Evolutionary conservation across 2,797 vertebrate species (phyloP).

Genomic region (Darevskia nairensis): DNA sequence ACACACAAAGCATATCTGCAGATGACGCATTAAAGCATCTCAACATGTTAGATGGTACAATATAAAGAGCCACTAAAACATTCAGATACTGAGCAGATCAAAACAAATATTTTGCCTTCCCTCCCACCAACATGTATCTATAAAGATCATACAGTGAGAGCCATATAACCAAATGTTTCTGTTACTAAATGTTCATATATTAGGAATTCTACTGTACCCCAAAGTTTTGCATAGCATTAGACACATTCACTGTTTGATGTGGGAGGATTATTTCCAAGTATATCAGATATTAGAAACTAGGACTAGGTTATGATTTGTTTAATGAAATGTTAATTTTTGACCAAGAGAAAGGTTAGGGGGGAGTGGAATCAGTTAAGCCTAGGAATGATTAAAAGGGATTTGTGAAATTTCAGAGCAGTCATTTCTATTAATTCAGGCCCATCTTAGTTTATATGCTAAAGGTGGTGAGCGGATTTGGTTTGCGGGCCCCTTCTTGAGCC

Average conservation of each 20-base stretch:
- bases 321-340: constrained; percentile 75
- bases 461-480: background rate
- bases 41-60: background rate
- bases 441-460: constrained; percentile 65
- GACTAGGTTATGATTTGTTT: constrained; percentile 72
- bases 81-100: background rate
- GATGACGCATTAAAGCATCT: background rate
- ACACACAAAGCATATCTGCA: too few species aligned
- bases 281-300: constrained; percentile 67
- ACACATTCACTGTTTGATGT: constrained; percentile 68
- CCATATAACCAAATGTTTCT: background rate
- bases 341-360: constrained; percentile 68
- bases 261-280: constrained; percentile 73
- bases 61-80: background rate
- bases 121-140: too few species aligned
- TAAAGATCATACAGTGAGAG: too few species aligned
- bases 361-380: constrained; percentile 66
- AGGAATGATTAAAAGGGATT: constrained; percentile 76
- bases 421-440: constrained; percentile 73
- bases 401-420: constrained; percentile 73
- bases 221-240: constrained; percentile 58
- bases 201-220: constrained; percentile 37
- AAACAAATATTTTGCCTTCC: background rate
- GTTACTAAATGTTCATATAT: background rate
- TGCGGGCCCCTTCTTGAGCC: constrained; percentile 20